Evolutionary conservation across 1,140 invertebrate genomes (phyloP).

Genomic region (Bombus vancouverensis): DNA sequence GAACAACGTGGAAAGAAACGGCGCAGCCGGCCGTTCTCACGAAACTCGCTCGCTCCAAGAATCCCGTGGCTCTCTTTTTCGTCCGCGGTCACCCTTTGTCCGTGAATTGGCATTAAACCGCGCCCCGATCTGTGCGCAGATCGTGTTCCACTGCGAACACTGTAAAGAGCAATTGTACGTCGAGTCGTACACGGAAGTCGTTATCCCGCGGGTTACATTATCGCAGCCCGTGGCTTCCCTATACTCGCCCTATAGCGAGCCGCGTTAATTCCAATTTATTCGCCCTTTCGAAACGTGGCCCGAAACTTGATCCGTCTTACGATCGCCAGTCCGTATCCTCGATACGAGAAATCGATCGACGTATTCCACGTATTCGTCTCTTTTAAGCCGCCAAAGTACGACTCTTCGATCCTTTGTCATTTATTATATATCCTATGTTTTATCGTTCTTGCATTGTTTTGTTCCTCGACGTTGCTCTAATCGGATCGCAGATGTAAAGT

Average conservation of each 20-base stretch:
- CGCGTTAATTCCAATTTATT: conserved; percentile 49
- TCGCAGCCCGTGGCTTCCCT: conserved; percentile 26
- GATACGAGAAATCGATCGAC: not conserved
- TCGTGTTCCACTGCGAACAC: conserved; percentile 2
- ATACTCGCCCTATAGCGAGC: not conserved
- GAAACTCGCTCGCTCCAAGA: not conserved
- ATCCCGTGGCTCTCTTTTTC: not conserved
- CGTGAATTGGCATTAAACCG: not conserved
- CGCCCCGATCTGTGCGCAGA: not conserved
- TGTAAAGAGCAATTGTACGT: conserved; percentile 37
- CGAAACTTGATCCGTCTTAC: not conserved
- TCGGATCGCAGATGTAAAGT: too few relatives aligned
- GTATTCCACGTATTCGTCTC: not conserved
- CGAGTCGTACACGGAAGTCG: conserved; percentile 10
- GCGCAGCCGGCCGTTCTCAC: conserved; percentile 18
- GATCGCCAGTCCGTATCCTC: not conserved
- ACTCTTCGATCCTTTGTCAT: too few relatives aligned
- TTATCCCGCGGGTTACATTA: conserved; percentile 36
- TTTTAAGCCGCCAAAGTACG: not conserved
- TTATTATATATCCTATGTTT: too few relatives aligned
- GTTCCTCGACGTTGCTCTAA: too few relatives aligned
- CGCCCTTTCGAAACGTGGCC: not conserved
- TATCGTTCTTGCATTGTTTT: too few relatives aligned
- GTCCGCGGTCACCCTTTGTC: not conserved
- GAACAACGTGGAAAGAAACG: not conserved